Conservation (phyloP, 2,888 invertebrate species). For the Xestia sexstrigata region DNA sequence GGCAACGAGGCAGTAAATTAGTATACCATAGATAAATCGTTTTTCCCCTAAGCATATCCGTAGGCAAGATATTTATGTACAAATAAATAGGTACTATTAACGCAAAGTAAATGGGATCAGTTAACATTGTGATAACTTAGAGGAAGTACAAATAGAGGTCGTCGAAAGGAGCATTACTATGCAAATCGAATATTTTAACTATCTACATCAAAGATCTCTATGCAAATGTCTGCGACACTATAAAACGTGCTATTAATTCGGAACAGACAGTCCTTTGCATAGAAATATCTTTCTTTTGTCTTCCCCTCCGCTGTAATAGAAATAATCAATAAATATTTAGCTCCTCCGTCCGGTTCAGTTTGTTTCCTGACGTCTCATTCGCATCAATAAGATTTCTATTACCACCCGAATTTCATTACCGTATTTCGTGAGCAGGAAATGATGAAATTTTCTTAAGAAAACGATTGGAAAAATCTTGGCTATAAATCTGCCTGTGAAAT, state of each 20-base stretch:
- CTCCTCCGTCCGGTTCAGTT: constrained; percentile 59
- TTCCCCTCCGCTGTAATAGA: constrained; percentile 60
- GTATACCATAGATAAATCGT: not conserved
- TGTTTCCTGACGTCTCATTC: constrained; percentile 66
- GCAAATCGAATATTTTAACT: constrained; percentile 64
- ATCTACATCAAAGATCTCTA: constrained; percentile 57
- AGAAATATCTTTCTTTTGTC: constrained; percentile 66
- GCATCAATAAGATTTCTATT: constrained; percentile 69
- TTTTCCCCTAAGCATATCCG: not conserved
- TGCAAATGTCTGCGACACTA: constrained; percentile 57
- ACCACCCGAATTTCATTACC: constrained; percentile 67
- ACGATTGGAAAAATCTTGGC: constrained; percentile 46
- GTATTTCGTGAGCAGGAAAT: constrained; percentile 61
- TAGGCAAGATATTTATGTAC: not conserved
- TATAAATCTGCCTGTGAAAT: constrained; percentile 48
- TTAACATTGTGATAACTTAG: constrained; percentile 31
- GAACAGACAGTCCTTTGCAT: constrained; percentile 62
- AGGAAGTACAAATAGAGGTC: constrained; percentile 50
- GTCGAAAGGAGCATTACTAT: constrained; percentile 46
- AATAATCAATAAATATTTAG: constrained; percentile 72
- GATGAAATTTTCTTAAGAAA: constrained; percentile 53
- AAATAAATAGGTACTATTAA: constrained; percentile 13
- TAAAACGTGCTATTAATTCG: constrained; percentile 63
- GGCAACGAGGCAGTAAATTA: not conserved
- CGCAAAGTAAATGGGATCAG: constrained; percentile 22